Evolutionary conservation across 1,140 invertebrate genomes (phyloP).

Genomic region (Babylonia areolata): DNA sequence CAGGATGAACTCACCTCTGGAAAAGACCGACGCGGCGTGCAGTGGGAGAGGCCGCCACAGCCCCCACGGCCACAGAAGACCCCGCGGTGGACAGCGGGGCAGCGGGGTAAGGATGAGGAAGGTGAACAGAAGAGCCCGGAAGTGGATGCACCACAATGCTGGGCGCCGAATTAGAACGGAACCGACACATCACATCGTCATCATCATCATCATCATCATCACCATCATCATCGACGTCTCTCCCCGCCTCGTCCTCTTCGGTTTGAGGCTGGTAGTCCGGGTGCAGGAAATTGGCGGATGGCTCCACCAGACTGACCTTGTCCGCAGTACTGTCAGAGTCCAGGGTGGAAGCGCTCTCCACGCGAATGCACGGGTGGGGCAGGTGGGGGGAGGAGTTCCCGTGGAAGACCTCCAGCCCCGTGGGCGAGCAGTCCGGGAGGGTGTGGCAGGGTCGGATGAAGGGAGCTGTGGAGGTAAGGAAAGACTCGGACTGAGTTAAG

Average conservation of each 20-base stretch:
- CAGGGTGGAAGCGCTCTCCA: slow-evolving; percentile 28
- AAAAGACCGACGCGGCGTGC: not conserved
- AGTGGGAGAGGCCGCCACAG: not conserved
- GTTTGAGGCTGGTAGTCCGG: not conserved
- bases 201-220: not conserved
- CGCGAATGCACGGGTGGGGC: not conserved
- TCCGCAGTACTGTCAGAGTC: not conserved
- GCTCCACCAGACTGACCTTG: not conserved
- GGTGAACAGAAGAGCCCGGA: slow-evolving; percentile 10
- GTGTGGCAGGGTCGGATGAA: not conserved
- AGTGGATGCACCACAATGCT: slow-evolving; percentile 27
- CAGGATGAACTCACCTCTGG: slow-evolving; percentile 36
- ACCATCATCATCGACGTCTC: too few species aligned
- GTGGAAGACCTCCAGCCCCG: not conserved
- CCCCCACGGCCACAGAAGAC: slow-evolving; percentile 22
- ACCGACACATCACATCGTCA: not conserved
- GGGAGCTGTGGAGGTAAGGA: not conserved
- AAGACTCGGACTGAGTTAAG: not conserved
- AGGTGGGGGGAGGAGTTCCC: not conserved
- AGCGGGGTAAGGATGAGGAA: not conserved
- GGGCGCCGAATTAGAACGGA: slow-evolving; percentile 35
- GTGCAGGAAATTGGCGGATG: not conserved
- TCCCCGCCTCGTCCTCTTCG: not conserved
- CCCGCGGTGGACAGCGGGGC: slow-evolving; percentile 4
- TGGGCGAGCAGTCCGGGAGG: not conserved